Evolutionary conservation across 2,888 invertebrate genomes (phyloP).

Genomic region (Exephanes ischioxanthus): DNA sequence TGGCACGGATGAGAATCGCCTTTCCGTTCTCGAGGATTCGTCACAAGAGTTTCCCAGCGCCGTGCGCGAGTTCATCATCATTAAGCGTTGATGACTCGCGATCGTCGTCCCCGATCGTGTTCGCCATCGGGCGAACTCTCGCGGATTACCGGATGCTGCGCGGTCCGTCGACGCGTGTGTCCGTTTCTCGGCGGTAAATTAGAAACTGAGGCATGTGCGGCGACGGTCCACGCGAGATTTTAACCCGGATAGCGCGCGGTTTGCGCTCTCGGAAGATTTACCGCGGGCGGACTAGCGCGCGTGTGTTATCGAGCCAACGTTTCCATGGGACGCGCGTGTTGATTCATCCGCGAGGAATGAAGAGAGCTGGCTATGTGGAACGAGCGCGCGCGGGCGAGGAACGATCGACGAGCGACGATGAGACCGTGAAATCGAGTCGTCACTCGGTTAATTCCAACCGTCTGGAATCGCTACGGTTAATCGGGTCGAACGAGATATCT

Average conservation of each 20-base stretch:
- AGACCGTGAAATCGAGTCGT: constrained; percentile 76
- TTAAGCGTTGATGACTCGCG: constrained; percentile 78
- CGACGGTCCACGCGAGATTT: constrained; percentile 18
- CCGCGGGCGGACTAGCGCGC: not conserved
- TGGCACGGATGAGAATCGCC: constrained; percentile 40
- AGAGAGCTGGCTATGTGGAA: constrained; percentile 39
- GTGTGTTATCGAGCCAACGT: constrained; percentile 3
- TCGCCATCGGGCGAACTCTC: constrained; percentile 56
- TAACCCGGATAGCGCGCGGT: constrained; percentile 40
- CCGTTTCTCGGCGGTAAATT: constrained; percentile 33
- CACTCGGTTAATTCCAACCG: constrained; percentile 71
- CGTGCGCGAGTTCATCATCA: constrained; percentile 75
- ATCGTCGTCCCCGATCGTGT: constrained; percentile 69
- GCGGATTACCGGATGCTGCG: constrained; percentile 51
- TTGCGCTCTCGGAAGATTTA: constrained; percentile 44
- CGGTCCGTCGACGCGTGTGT: constrained; percentile 16
- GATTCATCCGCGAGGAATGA: constrained; percentile 35
- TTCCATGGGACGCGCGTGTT: constrained; percentile 28
- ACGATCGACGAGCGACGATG: constrained; percentile 59
- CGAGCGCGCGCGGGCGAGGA: constrained; percentile 19
- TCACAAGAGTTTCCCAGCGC: constrained; percentile 53
- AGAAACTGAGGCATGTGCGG: constrained; percentile 15
- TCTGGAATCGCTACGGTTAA: constrained; percentile 65
- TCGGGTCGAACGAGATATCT: constrained; percentile 48
- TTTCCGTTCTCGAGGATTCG: constrained; percentile 51